A percentile compares a stretch with the other conserved stretches of the same genome.
phyloP scores from a whole-genome alignment of 53 echinoderm and acorn worm genomes.

The Holothuria leucospilota region DNA sequence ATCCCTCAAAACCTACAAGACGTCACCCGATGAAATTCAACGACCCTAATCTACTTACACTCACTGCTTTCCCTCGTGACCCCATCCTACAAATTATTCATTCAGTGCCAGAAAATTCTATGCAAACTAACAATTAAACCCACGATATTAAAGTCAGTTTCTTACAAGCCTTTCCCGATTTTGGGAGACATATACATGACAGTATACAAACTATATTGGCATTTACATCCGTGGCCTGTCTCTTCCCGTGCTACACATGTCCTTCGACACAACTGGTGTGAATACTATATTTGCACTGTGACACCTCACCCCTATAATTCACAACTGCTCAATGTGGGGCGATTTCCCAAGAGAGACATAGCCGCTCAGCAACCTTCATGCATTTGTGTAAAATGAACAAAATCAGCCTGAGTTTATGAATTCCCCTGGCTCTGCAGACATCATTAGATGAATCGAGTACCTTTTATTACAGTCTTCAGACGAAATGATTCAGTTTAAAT shows the following conservation, averaged over 20 bases:
- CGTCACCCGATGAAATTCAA: too few relatives aligned
- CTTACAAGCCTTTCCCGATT: too few relatives aligned
- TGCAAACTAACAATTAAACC: too few relatives aligned
- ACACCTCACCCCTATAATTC: slow-evolving; percentile 28
- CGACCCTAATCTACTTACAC: slow-evolving; percentile 7
- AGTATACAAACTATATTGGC: too few relatives aligned
- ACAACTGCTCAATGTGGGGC: background rate
- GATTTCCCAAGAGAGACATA: slow-evolving; percentile 5
- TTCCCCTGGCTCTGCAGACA: slow-evolving; percentile 5
- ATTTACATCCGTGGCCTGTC: too few relatives aligned
- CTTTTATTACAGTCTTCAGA: too few relatives aligned
- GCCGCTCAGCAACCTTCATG: slow-evolving; percentile 4
- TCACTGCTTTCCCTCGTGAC: background rate
- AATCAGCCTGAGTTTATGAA: background rate
- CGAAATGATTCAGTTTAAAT: too few relatives aligned
- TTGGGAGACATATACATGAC: too few relatives aligned
- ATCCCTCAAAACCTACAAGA: too few relatives aligned
- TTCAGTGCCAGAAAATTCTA: slow-evolving; percentile 10
- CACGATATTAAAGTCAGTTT: too few relatives aligned
- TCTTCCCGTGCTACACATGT: background rate
- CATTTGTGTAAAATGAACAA: slow-evolving; percentile 10
- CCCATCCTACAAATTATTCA: slow-evolving; percentile 37
- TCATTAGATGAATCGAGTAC: slow-evolving; percentile 2
- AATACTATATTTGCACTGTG: slow-evolving; percentile 13
- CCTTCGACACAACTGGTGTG: slow-evolving; percentile 20